A percentile compares a stretch with the other conserved stretches of the same genome.
phyloP scores from a whole-genome alignment of 2,888 invertebrate genomes.

The Caenorhabditis japonica region DNA sequence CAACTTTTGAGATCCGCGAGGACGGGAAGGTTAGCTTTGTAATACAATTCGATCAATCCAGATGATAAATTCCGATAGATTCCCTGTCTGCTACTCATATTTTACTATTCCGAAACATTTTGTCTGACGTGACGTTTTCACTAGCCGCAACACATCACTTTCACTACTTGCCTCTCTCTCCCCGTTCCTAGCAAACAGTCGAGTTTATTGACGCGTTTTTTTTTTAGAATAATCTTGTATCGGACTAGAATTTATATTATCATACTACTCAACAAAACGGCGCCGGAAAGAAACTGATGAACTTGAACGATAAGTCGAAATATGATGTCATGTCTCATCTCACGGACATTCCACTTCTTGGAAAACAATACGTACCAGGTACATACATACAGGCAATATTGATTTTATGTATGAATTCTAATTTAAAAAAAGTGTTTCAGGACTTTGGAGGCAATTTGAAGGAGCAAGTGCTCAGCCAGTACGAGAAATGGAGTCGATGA shows the following conservation, averaged over 20 bases:
- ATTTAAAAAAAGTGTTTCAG: constrained; percentile 9
- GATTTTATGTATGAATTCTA: background rate
- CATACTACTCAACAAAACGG: too few relatives aligned
- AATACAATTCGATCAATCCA: constrained; percentile 16
- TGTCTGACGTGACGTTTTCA: too few relatives aligned
- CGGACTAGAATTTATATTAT: too few relatives aligned
- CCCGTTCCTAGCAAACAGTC: constrained; percentile 32
- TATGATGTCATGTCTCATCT: constrained; percentile 41
- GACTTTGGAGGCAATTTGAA: constrained; percentile 22
- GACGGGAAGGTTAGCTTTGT: too few relatives aligned
- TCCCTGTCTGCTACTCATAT: constrained; percentile 34
- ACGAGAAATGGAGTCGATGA: background rate
- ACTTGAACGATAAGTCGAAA: constrained; percentile 12
- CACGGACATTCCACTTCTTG: constrained; percentile 46
- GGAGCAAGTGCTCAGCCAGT: background rate
- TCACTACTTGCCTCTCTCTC: constrained; percentile 36
- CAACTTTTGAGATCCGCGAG: too few relatives aligned
- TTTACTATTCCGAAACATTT: constrained; percentile 46
- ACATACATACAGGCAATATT: too few relatives aligned
- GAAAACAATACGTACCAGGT: constrained; percentile 50
- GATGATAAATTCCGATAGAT: constrained; percentile 38
- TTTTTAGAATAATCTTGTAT: constrained; percentile 20
- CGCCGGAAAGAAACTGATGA: too few relatives aligned
- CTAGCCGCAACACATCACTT: constrained; percentile 25
- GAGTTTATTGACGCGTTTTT: constrained; percentile 18